Evolutionary conservation across 92 coral and sea anemone genomes (phyloP), one percentile per base, ranked within the genome.

Genomic region (Actinostola sp.): DNA sequence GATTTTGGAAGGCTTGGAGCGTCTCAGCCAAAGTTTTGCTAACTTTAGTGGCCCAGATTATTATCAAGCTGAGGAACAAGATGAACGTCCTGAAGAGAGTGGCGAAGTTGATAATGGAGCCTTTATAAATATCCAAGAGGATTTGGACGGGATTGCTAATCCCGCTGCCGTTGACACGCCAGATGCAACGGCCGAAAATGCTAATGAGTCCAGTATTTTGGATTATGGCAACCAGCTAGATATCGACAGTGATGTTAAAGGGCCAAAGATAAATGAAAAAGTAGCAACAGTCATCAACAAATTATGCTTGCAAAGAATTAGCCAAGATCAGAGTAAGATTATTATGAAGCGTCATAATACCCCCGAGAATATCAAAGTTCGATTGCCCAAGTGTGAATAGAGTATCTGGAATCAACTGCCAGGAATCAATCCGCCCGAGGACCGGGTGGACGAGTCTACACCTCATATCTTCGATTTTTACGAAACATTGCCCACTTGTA

Each of bases 391-490:
- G 44, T 75, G 81, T 33, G 73, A 63, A 34, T 30, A 45, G 16
- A 33, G 52, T 43, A 83, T 76, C 28, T 71, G 80, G 80, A 60
- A 48, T 32, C 72, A 71, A 63, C 32, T 80, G 35, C 85, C 81
- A 26, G n/a, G n/a, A n/a, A n/a, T n/a, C n/a, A n/a, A n/a, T n/a
- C n/a, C n/a, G n/a, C n/a, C n/a, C n/a, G n/a, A n/a, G n/a, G n/a
- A n/a, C n/a, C n/a, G n/a, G n/a, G n/a, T n/a, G n/a, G n/a, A n/a
- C n/a, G n/a, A n/a, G n/a, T n/a, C n/a, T n/a, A n/a, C n/a, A n/a
- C n/a, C n/a, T n/a, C n/a, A n/a, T n/a, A n/a, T n/a, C n/a, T n/a
- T n/a, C n/a, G n/a, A n/a, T n/a, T n/a, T n/a, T n/a, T n/a, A n/a
- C n/a, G n/a, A n/a, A n/a, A n/a, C n/a, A n/a, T n/a, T n/a, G n/a